These are phyloP conservation scores for Vollenhovia emeryi DNA, from an alignment of 1,140 invertebrate genomes.

Conservation along the genomic window DNA sequence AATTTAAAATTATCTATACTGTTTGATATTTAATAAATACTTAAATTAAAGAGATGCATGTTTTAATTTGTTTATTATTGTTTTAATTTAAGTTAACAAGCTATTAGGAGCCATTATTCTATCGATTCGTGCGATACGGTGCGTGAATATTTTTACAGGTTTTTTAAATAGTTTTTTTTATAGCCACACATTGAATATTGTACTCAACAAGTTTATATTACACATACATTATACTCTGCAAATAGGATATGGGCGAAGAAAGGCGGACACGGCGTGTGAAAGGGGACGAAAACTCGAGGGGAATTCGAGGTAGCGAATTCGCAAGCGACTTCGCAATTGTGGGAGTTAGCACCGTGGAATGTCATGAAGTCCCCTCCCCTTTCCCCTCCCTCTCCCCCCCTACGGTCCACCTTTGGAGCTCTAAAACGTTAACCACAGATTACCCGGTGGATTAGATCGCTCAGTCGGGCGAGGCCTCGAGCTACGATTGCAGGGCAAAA, in stretches of 20 bases:
- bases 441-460: conserved; percentile 76
- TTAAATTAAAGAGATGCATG: too few species aligned
- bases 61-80: too few species aligned
- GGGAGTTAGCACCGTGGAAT: conserved; percentile 72
- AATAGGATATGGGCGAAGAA: background rate
- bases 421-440: conserved; percentile 80
- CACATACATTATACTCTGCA: background rate
- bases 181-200: too few species aligned
- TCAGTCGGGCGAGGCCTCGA: conserved; percentile 66
- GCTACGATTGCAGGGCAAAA: conserved; percentile 69
- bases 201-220: background rate
- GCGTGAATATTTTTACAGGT: background rate
- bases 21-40: too few species aligned
- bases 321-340: conserved; percentile 67
- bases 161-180: background rate
- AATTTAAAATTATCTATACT: too few species aligned
- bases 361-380: conserved; percentile 61
- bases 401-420: conserved; percentile 60
- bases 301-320: conserved; percentile 60
- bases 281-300: background rate
- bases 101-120: too few species aligned
- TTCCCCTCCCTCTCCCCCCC: background rate
- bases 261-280: background rate
- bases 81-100: too few species aligned
- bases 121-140: background rate